Evolutionary conservation across 2,888 invertebrate species (phyloP).

Genomic region (Girardia tigrina): DNA sequence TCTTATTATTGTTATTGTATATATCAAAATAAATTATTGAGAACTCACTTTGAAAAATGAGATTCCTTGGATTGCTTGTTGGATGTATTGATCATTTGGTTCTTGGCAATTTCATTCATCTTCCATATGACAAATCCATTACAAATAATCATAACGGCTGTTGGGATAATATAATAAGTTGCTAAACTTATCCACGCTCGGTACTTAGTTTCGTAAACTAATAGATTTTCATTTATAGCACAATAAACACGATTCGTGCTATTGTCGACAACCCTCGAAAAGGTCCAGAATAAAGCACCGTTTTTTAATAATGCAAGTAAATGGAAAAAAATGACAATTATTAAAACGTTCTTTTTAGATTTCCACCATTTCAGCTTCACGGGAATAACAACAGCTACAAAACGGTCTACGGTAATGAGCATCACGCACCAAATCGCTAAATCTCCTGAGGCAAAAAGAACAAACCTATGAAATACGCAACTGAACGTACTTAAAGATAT

Average conservation of each 20-base stretch:
- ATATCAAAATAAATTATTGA: too few relatives aligned
- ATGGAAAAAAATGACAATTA: neutral
- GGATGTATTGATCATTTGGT: neutral
- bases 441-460: constrained; percentile 14
- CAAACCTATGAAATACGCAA: constrained; percentile 2
- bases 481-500: neutral
- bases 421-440: constrained; percentile 16
- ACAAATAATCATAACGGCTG: neutral
- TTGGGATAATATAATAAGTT: constrained; percentile 1
- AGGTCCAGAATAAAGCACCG: neutral
- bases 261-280: neutral
- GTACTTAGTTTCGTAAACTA: neutral
- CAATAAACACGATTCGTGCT: neutral
- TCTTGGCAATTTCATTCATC: neutral
- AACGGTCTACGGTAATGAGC: neutral
- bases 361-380: constrained; percentile 19
- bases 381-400: neutral
- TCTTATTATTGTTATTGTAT: too few relatives aligned
- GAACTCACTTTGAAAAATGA: neutral
- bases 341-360: neutral
- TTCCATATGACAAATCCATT: neutral
- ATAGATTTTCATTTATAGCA: neutral
- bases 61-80: neutral
- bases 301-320: neutral
- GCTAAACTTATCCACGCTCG: constrained; percentile 6